These are phyloP conservation scores for Phaonia tiefii DNA, from an alignment of 2,888 invertebrate genomes.

Conservation along the genomic window DNA sequence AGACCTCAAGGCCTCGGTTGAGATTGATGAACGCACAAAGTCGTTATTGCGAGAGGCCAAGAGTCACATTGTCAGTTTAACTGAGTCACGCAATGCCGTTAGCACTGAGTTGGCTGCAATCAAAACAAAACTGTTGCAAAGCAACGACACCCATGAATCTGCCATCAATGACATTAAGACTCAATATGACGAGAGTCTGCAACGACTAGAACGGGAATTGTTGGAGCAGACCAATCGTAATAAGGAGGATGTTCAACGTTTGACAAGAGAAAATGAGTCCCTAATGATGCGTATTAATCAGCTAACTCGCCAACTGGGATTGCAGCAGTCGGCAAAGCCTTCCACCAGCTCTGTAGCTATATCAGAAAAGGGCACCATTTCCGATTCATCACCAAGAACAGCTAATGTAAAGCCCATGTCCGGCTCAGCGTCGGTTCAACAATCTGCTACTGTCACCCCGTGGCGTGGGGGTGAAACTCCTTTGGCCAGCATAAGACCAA, in stretches of 20 bases:
- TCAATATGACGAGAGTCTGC: slow-evolving; percentile 86
- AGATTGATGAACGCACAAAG: slow-evolving; percentile 86
- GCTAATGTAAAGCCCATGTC: slow-evolving; percentile 98
- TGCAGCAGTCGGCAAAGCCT: slow-evolving; percentile 85
- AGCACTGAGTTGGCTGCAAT: slow-evolving; percentile 83
- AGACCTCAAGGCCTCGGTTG: slow-evolving; percentile 85
- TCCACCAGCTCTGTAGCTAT: slow-evolving; percentile 84
- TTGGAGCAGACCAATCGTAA: slow-evolving; percentile 84
- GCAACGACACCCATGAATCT: slow-evolving; percentile 83
- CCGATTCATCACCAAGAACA: slow-evolving; percentile 85
- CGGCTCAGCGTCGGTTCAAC: slow-evolving; percentile 82
- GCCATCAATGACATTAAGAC: slow-evolving; percentile 84
- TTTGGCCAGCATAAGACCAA: slow-evolving; percentile 95
- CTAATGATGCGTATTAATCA: slow-evolving; percentile 86
- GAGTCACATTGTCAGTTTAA: slow-evolving; percentile 86
- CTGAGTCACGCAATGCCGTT: slow-evolving; percentile 85
- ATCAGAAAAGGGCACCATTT: slow-evolving; percentile 82
- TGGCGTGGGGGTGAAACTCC: slow-evolving; percentile 91
- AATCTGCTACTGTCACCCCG: slow-evolving; percentile 83
- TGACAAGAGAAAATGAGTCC: slow-evolving; percentile 85
- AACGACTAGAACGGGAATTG: slow-evolving; percentile 88
- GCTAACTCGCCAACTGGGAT: slow-evolving; percentile 85
- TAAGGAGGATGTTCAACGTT: slow-evolving; percentile 81
- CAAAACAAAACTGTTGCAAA: slow-evolving; percentile 82
- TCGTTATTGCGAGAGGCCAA: slow-evolving; percentile 88